Conservation (phyloP, 2,113 vertebrate genomes). For the Taxidea taxus region DNA sequence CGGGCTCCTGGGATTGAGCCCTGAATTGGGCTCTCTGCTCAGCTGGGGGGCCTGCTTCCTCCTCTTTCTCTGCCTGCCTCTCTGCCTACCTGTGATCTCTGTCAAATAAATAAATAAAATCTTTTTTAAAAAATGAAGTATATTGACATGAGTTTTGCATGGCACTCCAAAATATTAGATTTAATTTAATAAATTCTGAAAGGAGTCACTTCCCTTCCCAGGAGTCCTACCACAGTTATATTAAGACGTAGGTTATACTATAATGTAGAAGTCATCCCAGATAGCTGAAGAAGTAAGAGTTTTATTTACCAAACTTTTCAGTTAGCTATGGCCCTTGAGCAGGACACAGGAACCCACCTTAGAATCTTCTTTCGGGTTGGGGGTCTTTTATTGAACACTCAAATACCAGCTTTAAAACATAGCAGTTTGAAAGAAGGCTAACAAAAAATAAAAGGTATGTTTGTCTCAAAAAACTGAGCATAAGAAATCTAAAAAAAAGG, state of each 20-base stretch:
- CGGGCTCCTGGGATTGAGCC: too few relatives aligned
- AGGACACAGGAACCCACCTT: neutral
- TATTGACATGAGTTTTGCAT: neutral
- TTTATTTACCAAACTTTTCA: neutral
- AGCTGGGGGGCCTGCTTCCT: too few relatives aligned
- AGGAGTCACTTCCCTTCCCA: neutral
- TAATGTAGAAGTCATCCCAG: neutral
- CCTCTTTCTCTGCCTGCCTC: too few relatives aligned
- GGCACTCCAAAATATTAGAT: neutral
- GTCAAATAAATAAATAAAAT: too few relatives aligned
- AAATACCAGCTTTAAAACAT: neutral
- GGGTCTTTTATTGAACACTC: neutral
- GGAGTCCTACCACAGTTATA: neutral
- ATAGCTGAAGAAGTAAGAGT: neutral
- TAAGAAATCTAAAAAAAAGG: neutral
- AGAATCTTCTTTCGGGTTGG: neutral
- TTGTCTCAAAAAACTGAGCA: neutral
- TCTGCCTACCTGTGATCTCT: too few relatives aligned
- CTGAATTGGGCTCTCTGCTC: too few relatives aligned
- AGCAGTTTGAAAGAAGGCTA: neutral
- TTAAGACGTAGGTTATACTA: neutral
- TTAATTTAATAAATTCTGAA: neutral
- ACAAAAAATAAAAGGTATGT: neutral
- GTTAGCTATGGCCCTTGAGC: neutral
- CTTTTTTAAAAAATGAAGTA: neutral